A percentile compares a stretch with the other conserved stretches of the same genome.
Conservation (phyloP, 2,888 invertebrate genomes). For the Drosophila birchii region DNA sequence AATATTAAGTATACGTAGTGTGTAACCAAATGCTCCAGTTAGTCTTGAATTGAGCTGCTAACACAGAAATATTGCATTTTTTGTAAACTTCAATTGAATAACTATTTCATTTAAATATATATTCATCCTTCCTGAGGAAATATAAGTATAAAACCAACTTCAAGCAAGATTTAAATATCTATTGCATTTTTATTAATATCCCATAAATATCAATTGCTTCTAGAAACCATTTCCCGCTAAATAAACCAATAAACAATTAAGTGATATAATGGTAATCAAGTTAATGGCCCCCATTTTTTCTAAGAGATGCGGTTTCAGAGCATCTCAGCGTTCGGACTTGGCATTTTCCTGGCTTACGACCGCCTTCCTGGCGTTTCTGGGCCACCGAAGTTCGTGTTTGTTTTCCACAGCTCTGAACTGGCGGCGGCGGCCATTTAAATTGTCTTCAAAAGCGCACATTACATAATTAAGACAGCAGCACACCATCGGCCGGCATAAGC, state of each 20-base stretch:
- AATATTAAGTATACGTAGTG: no score
- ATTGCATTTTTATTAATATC: not conserved
- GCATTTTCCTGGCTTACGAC: constrained; percentile 8
- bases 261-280: not conserved
- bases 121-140: not conserved
- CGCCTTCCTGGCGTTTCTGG: constrained; percentile 46
- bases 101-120: not conserved
- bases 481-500: constrained; percentile 27
- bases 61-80: not conserved
- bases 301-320: constrained; percentile 10
- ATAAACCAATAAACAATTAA: constrained; percentile 4
- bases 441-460: constrained; percentile 78
- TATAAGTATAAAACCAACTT: not conserved
- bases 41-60: not conserved
- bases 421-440: constrained; percentile 66
- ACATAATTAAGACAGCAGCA: constrained; percentile 75
- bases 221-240: constrained; percentile 2
- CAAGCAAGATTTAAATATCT: not conserved
- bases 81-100: not conserved
- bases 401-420: constrained; percentile 67
- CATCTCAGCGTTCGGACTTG: constrained; percentile 33
- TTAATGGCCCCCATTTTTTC: not conserved
- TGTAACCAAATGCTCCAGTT: no score
- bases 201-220: not conserved
- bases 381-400: constrained; percentile 62